These are phyloP conservation scores for Oophaga pumilio DNA, from an alignment of 2,113 vertebrate genomes.

Conservation along the genomic window DNA sequence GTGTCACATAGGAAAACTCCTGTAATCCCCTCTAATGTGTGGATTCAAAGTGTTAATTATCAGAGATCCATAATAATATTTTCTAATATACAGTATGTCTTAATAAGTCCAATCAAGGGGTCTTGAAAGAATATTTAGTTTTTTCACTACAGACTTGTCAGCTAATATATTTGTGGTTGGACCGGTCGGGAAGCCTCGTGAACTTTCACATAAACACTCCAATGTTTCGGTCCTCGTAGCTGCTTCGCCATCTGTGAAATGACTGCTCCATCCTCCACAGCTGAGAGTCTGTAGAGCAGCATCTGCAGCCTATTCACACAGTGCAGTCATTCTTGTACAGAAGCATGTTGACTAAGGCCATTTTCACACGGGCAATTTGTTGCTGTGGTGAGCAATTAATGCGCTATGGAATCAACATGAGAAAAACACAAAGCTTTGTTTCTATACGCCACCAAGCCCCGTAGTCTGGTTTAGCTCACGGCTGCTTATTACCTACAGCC, in stretches of 20 bases:
- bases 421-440: constrained; percentile 10
- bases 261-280: constrained; percentile 46
- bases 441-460: constrained; percentile 21
- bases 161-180: not conserved
- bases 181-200: not conserved
- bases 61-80: not conserved
- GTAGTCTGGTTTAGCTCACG: not conserved
- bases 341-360: constrained; percentile 49
- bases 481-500: not conserved
- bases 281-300: constrained; percentile 40
- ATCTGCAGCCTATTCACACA: constrained; percentile 48
- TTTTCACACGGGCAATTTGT: constrained; percentile 47
- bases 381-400: constrained; percentile 49
- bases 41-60: not conserved
- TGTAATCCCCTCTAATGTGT: not conserved
- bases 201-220: constrained; percentile 32
- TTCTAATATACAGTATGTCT: not conserved
- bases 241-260: constrained; percentile 46
- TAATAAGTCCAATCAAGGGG: not conserved
- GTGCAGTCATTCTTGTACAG: constrained; percentile 46
- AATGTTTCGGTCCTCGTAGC: constrained; percentile 29
- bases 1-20: not conserved
- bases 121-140: not conserved
- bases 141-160: not conserved
- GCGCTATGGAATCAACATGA: constrained; percentile 34